Conservation (phyloP, 2,888 invertebrate species). For the Junonia oenone region DNA sequence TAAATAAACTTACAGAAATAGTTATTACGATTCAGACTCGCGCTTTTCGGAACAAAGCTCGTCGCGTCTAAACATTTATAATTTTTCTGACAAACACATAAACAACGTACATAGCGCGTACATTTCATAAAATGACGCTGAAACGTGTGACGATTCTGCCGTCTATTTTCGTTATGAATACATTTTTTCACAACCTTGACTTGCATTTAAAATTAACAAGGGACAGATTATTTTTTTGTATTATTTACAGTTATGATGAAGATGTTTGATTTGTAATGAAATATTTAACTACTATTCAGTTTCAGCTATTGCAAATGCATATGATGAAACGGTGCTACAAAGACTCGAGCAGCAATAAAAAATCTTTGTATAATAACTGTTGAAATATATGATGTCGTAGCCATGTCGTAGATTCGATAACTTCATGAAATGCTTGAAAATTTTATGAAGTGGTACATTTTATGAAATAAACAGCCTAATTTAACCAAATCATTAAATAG, state of each 20-base stretch:
- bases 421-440: too few species aligned
- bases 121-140: constrained; percentile 18
- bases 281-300: neutral
- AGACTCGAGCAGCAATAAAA: too few species aligned
- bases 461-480: too few species aligned
- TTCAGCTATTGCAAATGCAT: neutral
- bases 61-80: neutral
- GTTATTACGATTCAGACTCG: neutral
- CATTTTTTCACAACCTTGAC: constrained; percentile 39
- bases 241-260: neutral
- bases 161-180: constrained; percentile 29
- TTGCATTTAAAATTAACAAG: constrained; percentile 32
- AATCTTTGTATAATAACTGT: too few species aligned
- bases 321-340: too few species aligned
- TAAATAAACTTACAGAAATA: neutral
- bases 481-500: too few species aligned
- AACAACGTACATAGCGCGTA: neutral
- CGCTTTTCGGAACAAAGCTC: neutral
- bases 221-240: constrained; percentile 1
- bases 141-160: constrained; percentile 30
- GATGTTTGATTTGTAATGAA: neutral
- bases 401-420: too few species aligned
- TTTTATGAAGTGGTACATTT: too few species aligned
- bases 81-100: neutral
- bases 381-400: too few species aligned